Evolutionary conservation across 2,888 invertebrate species (phyloP).

Genomic region (Rhagonycha lutea): DNA sequence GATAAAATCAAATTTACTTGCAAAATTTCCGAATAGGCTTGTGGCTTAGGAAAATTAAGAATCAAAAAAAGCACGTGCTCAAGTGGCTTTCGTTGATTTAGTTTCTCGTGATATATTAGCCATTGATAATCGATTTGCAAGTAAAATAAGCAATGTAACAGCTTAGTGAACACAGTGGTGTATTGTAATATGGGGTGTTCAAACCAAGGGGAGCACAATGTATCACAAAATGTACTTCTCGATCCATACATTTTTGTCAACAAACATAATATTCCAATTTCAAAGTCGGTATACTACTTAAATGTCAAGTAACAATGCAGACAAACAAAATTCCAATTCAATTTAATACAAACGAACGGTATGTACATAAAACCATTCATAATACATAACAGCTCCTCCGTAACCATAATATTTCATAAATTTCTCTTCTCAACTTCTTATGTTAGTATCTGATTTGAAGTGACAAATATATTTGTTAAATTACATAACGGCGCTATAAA

Average conservation of each 20-base stretch:
- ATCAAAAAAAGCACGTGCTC: not conserved
- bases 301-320: not conserved
- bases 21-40: not conserved
- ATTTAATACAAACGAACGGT: conserved; percentile 16
- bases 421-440: not conserved
- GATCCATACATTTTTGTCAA: not conserved
- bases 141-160: not conserved
- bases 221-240: not conserved
- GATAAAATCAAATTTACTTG: not conserved
- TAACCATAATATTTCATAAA: not conserved
- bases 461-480: conserved; percentile 23
- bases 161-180: not conserved
- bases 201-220: not conserved
- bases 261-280: not conserved
- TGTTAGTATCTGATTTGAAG: conserved; percentile 20
- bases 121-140: not conserved
- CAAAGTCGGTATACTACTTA: not conserved
- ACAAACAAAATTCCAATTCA: conserved; percentile 25
- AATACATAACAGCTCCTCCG: not conserved
- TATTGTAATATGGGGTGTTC: not conserved
- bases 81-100: not conserved
- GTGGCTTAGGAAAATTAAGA: too few species aligned
- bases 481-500: conserved; percentile 4
- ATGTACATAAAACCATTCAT: conserved; percentile 10
- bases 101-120: not conserved